Conservation (phyloP, 2,888 invertebrate species). For the Sinhomidia bicolor region DNA sequence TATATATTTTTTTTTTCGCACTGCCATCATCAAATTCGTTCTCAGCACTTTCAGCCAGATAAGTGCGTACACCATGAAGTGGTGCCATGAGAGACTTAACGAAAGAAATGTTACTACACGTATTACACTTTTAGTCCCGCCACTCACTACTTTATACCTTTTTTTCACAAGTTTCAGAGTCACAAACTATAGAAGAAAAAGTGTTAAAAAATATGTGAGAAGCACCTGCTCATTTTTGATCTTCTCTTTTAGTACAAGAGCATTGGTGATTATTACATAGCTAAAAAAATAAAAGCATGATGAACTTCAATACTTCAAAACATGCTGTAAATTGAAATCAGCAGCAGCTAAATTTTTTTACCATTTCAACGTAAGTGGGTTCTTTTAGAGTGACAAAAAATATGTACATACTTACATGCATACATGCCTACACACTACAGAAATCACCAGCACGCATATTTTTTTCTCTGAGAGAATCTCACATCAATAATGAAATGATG, state of each 20-base stretch:
- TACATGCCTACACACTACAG: no score
- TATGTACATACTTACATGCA: no score
- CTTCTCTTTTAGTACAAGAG: not conserved
- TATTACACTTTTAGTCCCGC: conserved; percentile 18
- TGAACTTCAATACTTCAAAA: not conserved
- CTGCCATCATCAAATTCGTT: not conserved
- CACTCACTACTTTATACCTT: conserved; percentile 8
- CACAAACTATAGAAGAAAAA: not conserved
- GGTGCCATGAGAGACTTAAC: conserved; percentile 34
- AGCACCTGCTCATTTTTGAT: conserved; percentile 34
- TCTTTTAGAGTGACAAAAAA: not conserved
- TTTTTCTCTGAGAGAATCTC: not conserved
- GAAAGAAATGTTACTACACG: not conserved
- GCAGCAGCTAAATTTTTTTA: not conserved
- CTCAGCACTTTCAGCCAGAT: not conserved
- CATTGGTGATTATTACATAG: not conserved
- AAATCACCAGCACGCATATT: conserved; percentile 31
- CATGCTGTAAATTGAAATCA: not conserved
- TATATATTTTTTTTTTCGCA: not conserved
- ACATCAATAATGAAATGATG: not conserved
- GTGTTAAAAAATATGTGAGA: conserved; percentile 24
- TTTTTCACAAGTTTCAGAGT: conserved; percentile 33
- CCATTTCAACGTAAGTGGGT: not conserved
- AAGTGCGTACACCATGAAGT: not conserved
- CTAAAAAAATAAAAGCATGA: not conserved